Base-by-base conservation (phyloP, 1,140 invertebrate genomes). In the Macrocentrus cingulum region DNA sequence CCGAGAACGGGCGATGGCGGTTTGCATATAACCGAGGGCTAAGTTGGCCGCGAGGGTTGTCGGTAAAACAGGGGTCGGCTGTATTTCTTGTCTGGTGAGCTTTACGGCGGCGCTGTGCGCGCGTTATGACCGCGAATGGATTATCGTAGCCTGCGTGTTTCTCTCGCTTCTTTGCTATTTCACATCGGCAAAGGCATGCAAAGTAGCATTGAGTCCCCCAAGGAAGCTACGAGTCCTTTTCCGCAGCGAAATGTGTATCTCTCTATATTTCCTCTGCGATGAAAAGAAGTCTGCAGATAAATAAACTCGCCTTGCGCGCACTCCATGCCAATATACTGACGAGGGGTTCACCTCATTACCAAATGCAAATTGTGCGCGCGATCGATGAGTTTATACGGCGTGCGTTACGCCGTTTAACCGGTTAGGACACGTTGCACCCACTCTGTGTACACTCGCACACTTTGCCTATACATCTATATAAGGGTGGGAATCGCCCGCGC, bases 21-120 rank as follows among this genome's bases (percentile, higher is more conserved):
- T 78, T 80, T 78, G 75, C 76, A 77, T 78, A 77, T 75, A 80
- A 77, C 76, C 65, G 66, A 49, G 69, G 75, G 75, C 71, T 77
- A 75, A 79, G 70, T 77, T 77, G 54, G 64, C 71, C 59, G 62
- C 60, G 45, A 58, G 48, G 37, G 22, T 25, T 56, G 53, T 23
- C n/a, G n/a, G 25, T n/a, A 42, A 32, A 39, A 45, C 15, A 44
- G n/a, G n/a, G n/a, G n/a, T n/a, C 67, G 71, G 71, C 71, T 72
- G 74, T 79, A 80, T 79, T 75, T 80, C 76, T 80, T 76, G 76
- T 79, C 76, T 80, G 71, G 76, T 74, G 74, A 75, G 76, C 74
- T 80, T 80, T 76, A 76, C 68, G 70, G 67, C 61, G 66, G 54
- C 63, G 68, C 66, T 65, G 63, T 67, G n/a, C n/a, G 63, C 66